Evolutionary conservation across 2,797 vertebrate species (phyloP).

Genomic region (Characodon lateralis): DNA sequence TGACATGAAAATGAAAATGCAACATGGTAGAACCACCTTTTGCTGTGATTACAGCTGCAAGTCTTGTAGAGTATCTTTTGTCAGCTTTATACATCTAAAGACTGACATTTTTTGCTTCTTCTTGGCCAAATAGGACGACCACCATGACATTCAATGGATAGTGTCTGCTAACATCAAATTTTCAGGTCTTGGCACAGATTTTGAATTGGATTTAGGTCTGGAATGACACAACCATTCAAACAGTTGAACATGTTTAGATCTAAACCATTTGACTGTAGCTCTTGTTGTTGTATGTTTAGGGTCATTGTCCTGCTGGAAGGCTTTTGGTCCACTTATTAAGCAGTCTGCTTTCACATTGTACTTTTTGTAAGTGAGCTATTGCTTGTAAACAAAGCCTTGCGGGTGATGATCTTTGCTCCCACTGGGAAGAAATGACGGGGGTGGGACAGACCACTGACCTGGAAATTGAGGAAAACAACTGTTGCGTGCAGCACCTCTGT

Average conservation of each 20-base stretch:
- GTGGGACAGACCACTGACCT: too few species aligned
- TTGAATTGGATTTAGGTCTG: background rate
- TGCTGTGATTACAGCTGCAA: background rate
- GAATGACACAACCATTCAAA: background rate
- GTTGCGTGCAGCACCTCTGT: too few species aligned
- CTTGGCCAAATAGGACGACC: background rate
- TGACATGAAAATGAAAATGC: background rate
- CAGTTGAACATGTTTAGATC: background rate
- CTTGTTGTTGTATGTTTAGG: background rate
- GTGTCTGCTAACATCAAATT: too few species aligned
- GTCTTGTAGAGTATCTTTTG: background rate
- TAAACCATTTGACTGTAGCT: background rate
- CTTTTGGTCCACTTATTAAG: too few species aligned
- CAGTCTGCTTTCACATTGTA: too few species aligned
- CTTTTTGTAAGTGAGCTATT: too few species aligned
- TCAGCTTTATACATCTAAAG: background rate
- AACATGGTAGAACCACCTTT: background rate
- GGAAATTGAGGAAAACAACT: too few species aligned
- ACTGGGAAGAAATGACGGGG: too few species aligned
- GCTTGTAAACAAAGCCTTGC: too few species aligned
- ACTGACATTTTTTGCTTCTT: background rate
- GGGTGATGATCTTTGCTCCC: too few species aligned
- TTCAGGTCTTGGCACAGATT: background rate
- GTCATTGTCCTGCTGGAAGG: background rate
- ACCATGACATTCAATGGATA: background rate